Evolutionary conservation across 2,888 invertebrate genomes (phyloP).

Genomic region (Drosophila quinaria): DNA sequence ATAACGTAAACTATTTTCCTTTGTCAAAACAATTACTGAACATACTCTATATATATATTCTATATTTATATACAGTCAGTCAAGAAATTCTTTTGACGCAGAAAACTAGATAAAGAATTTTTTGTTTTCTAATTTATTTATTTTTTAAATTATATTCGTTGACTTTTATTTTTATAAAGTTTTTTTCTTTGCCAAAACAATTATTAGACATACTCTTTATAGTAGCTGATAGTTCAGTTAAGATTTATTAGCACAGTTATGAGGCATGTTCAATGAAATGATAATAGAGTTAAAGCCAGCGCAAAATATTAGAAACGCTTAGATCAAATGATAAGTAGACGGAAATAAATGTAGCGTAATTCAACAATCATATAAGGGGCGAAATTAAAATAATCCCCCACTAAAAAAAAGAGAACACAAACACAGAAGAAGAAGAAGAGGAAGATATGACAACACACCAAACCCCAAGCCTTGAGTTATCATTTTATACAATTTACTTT

Average conservation of each 20-base stretch:
- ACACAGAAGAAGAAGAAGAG: not conserved
- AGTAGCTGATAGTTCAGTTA: slow-evolving; percentile 24
- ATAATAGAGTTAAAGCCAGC: slow-evolving; percentile 56
- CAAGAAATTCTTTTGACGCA: not conserved
- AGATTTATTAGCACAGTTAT: slow-evolving; percentile 54
- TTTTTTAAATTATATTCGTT: not conserved
- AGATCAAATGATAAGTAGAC: slow-evolving; percentile 40
- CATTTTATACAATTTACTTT: not conserved
- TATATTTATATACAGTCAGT: slow-evolving; percentile 1
- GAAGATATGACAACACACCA: slow-evolving; percentile 22
- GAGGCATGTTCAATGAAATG: slow-evolving; percentile 64
- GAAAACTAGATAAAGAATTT: not conserved
- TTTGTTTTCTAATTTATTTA: not conserved
- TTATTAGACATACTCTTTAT: not conserved
- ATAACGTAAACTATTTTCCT: too few relatives aligned
- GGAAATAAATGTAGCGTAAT: slow-evolving; percentile 36
- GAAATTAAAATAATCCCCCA: not conserved
- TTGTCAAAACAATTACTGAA: too few relatives aligned
- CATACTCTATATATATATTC: slow-evolving; percentile 21
- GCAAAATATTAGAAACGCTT: slow-evolving; percentile 52
- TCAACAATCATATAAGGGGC: slow-evolving; percentile 22
- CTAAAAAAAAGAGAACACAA: slow-evolving; percentile 11
- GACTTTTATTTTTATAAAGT: too few relatives aligned
- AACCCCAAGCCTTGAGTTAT: slow-evolving; percentile 30
- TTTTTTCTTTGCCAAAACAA: not conserved